Conservation (phyloP, 1,140 invertebrate species). For the Coelopa frigida region DNA sequence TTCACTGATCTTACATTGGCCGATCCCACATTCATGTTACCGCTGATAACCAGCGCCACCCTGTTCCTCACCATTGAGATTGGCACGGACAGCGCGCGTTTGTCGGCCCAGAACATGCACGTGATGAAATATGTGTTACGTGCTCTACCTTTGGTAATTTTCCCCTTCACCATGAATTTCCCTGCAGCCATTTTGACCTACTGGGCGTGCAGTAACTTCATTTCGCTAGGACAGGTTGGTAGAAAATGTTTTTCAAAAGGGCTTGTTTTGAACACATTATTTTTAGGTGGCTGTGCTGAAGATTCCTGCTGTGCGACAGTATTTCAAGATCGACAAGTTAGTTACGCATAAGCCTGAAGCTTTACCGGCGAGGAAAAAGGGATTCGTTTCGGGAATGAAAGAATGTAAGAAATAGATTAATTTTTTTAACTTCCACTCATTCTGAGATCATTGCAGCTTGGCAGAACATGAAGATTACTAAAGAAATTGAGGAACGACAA, state of each 20-base stretch:
- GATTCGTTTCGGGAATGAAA: conserved; percentile 70
- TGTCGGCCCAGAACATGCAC: conserved; percentile 57
- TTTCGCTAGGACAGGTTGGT: conserved; percentile 68
- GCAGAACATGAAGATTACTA: conserved; percentile 75
- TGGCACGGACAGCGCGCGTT: conserved; percentile 66
- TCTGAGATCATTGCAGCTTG: conserved; percentile 53
- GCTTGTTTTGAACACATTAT: not conserved
- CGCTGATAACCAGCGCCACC: conserved; percentile 74
- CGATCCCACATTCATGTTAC: conserved; percentile 86
- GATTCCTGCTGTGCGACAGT: conserved; percentile 63
- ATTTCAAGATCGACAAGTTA: conserved; percentile 69
- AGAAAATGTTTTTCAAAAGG: not conserved
- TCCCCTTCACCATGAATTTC: conserved; percentile 83
- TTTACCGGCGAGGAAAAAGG: conserved; percentile 63
- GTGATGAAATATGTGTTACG: conserved; percentile 67
- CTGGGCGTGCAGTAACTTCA: conserved; percentile 83
- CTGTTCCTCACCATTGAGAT: conserved; percentile 75
- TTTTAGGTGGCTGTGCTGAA: conserved; percentile 60
- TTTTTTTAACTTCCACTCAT: not conserved
- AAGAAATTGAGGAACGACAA: conserved; percentile 67
- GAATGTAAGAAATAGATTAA: conserved; percentile 59
- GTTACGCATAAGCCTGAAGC: conserved; percentile 51
- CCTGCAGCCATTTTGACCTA: conserved; percentile 83
- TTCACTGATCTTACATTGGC: conserved; percentile 83
- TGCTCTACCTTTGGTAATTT: conserved; percentile 69